Base-by-base conservation (phyloP, 2,888 invertebrate species). In the Ariolimax columbianus region DNA sequence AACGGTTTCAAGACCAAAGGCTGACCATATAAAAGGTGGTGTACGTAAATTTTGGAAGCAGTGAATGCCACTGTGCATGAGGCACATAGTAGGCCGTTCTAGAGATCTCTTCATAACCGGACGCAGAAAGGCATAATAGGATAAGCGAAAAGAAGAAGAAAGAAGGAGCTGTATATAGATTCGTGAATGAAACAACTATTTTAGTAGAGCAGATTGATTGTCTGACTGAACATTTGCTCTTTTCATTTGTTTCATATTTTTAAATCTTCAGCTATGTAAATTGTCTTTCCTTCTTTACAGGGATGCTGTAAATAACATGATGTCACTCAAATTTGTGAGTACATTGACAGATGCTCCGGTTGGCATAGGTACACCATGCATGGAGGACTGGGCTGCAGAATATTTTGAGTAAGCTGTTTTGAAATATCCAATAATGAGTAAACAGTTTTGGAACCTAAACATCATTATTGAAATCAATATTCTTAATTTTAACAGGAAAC, bases 361-460 rank as follows among this genome's bases (percentile, higher is more conserved):
- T 70, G 91, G 92, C 9, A 79, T 91, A 63, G 91, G 92, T 38
- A 92, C 92, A 59, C 87, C 90, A 11, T 92, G 92, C 86, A 92
- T 91, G 90, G 81, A 86, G 17, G 89, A 86, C 51, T 47, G 51
- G 47, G 72, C 77, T 14, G 36, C 38, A 1, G 47, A 80, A 23
- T 84, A 73, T 63, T 78, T 84, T 66, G 23, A 80, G 75, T 77
- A 77, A 84, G 84, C 30, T 55, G 40, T 68, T 79, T 55, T 55
- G 55, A 55, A 55, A 55, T 14, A 23, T 55, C 55, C 17, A 14
- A 55, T 7, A 55, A 3, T 23, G 3, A 7, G 19, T 23, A 55
- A 55, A 55, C 17, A 17, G 17, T 55, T 47, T 55, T 55, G 55
- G 55, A 55, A 55, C 47, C 17, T 19, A 55, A 14, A 19, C 19